Base-by-base conservation (phyloP, 2,113 vertebrate genomes). In the Phycodurus eques region DNA sequence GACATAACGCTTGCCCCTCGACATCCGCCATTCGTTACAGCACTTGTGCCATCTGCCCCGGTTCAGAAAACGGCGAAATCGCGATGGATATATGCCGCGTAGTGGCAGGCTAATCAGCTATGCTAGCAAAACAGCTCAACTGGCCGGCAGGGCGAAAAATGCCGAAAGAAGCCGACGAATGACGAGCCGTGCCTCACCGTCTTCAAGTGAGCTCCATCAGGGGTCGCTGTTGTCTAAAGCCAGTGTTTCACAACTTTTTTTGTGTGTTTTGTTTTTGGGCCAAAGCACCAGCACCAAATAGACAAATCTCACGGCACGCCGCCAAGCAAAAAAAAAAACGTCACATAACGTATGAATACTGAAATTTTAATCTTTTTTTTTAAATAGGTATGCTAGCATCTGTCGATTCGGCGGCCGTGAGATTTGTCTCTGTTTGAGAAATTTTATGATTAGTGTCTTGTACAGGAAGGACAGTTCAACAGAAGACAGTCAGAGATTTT, bases 1-100 rank as follows among this genome's bases (percentile, higher is more conserved):
- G 83, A 69, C 85, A 80, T 44, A 80, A 70, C n/a, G 74, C 88
- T 67, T 90, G 85, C 79, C 83, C 91, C 77, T 91, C 90, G 78
- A 87, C 82, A 76, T 93, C 91, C 82, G 91, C 86, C 92, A 93
- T 92, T 49, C 87, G 77, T 68, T 79, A 75, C 35, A 54, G 68
- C 67, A 27, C 73, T 76, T 78, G 61, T 80, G 75, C 71, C 82
- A 89, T 88, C 68, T 77, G 75, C 81, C 54, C 78, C 57, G 14
- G 35, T 65, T 46, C 65, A 5, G 70, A 67, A 46, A 19, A 67
- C 76, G 39, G 62, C 60, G 71, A 72, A 72, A 61, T 73, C 49
- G 73, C 61, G 44, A 31, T 75, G 85, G 79, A 89, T 83, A 89
- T 91, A 83, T 87, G 89, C 88, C 83, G 87, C 85, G 61, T 63